These are phyloP conservation scores for Tragulus kanchil DNA, from an alignment of 2,113 vertebrate genomes.

Conservation along the genomic window DNA sequence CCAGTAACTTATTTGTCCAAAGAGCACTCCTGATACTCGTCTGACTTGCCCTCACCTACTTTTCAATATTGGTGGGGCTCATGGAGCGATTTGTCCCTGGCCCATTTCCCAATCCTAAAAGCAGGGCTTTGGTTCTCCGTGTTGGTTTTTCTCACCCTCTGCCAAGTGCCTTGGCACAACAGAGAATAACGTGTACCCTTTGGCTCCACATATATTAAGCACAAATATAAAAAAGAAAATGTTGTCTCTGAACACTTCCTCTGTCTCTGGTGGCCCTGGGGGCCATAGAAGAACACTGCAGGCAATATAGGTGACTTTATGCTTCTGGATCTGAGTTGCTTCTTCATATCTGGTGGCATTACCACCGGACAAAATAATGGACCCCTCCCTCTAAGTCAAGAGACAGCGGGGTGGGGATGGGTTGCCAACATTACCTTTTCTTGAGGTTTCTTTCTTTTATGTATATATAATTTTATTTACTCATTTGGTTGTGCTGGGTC, in stretches of 20 bases:
- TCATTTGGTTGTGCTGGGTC: background rate
- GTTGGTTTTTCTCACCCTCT: background rate
- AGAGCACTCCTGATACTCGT: background rate
- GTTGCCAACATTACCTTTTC: background rate
- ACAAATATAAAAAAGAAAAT: slow-evolving; percentile 16
- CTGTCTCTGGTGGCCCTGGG: background rate
- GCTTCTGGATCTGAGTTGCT: background rate
- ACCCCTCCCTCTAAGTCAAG: background rate
- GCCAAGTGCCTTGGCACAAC: background rate
- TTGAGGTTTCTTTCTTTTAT: background rate
- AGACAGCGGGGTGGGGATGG: background rate
- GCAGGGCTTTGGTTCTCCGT: background rate
- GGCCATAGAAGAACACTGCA: background rate
- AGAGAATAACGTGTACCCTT: background rate
- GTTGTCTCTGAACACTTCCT: background rate
- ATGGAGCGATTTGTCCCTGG: background rate
- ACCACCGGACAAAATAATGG: background rate
- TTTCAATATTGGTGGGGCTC: background rate
- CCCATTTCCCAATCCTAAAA: background rate
- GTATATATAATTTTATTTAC: background rate
- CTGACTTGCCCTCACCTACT: background rate
- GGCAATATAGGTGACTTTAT: background rate
- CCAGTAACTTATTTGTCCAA: background rate
- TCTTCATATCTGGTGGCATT: background rate
- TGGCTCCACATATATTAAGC: background rate